phyloP scores from a whole-genome alignment of 2,888 invertebrate genomes.

The Cacoxenus indagator region DNA sequence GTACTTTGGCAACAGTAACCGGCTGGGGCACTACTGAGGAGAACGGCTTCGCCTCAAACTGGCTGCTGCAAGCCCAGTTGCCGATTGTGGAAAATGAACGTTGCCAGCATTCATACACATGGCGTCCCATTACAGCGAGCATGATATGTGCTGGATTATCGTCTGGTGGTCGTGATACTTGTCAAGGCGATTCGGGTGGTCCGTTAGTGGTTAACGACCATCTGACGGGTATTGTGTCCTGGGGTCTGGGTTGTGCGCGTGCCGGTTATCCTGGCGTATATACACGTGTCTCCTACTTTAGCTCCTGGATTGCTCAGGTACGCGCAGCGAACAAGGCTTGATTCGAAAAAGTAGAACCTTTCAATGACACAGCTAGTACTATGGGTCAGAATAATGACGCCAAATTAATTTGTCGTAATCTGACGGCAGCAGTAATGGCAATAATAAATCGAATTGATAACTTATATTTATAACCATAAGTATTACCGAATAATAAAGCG shows the following conservation, averaged over 20 bases:
- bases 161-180: slow-evolving; percentile 54
- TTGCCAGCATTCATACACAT: slow-evolving; percentile 46
- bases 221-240: slow-evolving; percentile 56
- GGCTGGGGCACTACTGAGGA: slow-evolving; percentile 59
- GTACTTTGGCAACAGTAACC: slow-evolving; percentile 44
- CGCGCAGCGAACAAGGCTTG: slow-evolving; percentile 1
- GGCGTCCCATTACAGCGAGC: slow-evolving; percentile 47
- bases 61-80: slow-evolving; percentile 50
- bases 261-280: slow-evolving; percentile 53
- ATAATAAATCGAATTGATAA: too few species aligned
- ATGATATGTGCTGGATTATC: slow-evolving; percentile 56
- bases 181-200: slow-evolving; percentile 57
- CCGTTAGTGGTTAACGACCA: slow-evolving; percentile 43
- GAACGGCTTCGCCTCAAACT: slow-evolving; percentile 40
- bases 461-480: too few species aligned
- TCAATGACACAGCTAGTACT: too few species aligned
- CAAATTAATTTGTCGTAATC: too few species aligned
- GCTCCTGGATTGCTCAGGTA: slow-evolving; percentile 45
- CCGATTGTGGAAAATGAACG: slow-evolving; percentile 40
- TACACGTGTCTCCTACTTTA: slow-evolving; percentile 42
- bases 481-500: too few species aligned
- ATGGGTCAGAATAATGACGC: too few species aligned
- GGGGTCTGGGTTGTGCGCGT: slow-evolving; percentile 57
- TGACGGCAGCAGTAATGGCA: too few species aligned
- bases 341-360: background rate